Percentiles rank a stretch among this genome's conserved stretches.
phyloP scores from a whole-genome alignment of 2,888 invertebrate genomes.

The Apodemia mormo region DNA sequence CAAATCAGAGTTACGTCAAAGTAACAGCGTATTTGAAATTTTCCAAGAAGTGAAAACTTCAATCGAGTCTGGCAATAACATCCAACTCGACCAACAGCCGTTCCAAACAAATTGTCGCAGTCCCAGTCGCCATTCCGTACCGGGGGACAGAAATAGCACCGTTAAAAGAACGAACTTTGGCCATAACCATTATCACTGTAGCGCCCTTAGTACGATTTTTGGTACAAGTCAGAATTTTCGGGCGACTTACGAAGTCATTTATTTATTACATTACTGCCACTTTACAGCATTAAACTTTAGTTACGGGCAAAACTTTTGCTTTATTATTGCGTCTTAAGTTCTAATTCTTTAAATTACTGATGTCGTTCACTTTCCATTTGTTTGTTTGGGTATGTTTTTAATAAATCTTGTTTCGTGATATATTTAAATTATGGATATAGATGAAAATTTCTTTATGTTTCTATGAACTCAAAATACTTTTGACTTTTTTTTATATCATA shows the following conservation, averaged over 20 bases:
- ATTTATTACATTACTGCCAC: constrained; percentile 32
- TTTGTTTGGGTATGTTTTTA: neutral
- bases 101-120: constrained; percentile 60
- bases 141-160: constrained; percentile 48
- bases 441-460: no score
- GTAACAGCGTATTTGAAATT: constrained; percentile 27
- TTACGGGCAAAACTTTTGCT: constrained; percentile 30
- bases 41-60: constrained; percentile 44
- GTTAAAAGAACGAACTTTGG: constrained; percentile 65
- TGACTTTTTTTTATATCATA: no score
- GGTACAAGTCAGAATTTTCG: constrained; percentile 34
- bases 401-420: no score
- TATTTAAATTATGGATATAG: no score
- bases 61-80: constrained; percentile 48
- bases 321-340: constrained; percentile 29
- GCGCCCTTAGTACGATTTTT: constrained; percentile 51
- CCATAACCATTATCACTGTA: constrained; percentile 76
- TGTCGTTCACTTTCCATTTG: neutral
- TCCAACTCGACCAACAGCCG: constrained; percentile 48
- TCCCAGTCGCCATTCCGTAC: constrained; percentile 44
- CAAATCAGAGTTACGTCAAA: constrained; percentile 4
- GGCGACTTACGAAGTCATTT: constrained; percentile 32
- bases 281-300: constrained; percentile 28
- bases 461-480: no score
- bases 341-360: constrained; percentile 19